phyloP scores from a whole-genome alignment of 2,113 vertebrate species.

The Ascaphus truei region DNA sequence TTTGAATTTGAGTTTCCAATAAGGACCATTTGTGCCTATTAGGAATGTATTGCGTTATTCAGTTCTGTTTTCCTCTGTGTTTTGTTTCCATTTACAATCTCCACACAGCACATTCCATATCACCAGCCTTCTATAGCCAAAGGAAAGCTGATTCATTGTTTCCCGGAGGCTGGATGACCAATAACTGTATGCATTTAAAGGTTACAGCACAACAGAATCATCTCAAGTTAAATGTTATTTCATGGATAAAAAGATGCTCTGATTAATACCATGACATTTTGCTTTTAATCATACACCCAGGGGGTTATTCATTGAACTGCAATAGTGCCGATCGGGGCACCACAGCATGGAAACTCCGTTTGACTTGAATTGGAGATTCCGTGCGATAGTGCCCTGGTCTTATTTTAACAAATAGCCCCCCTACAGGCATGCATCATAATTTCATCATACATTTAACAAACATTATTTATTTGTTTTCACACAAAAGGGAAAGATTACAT shows the following conservation, averaged over 20 bases:
- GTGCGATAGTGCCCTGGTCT: too few species aligned
- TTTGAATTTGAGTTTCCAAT: too few species aligned
- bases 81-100: background rate
- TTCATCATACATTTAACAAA: background rate
- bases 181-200: slow-evolving; percentile 24
- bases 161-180: background rate
- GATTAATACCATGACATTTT: slow-evolving; percentile 33
- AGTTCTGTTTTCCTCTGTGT: background rate
- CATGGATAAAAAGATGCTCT: slow-evolving; percentile 14
- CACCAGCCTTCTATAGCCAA: background rate
- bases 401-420: too few species aligned
- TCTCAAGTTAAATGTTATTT: slow-evolving; percentile 20
- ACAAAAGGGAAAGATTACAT: too few species aligned
- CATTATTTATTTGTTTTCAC: too few species aligned
- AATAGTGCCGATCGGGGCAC: too few species aligned
- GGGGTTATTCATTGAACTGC: too few species aligned
- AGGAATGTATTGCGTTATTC: too few species aligned
- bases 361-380: too few species aligned
- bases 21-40: too few species aligned
- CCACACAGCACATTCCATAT: background rate
- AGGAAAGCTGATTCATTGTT: background rate
- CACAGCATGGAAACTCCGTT: too few species aligned
- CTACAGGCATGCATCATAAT: slow-evolving; percentile 2
- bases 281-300: slow-evolving; percentile 14
- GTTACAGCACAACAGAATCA: slow-evolving; percentile 17